Conservation (phyloP, 2,888 invertebrate genomes). For the Leistus spinibarbis region DNA sequence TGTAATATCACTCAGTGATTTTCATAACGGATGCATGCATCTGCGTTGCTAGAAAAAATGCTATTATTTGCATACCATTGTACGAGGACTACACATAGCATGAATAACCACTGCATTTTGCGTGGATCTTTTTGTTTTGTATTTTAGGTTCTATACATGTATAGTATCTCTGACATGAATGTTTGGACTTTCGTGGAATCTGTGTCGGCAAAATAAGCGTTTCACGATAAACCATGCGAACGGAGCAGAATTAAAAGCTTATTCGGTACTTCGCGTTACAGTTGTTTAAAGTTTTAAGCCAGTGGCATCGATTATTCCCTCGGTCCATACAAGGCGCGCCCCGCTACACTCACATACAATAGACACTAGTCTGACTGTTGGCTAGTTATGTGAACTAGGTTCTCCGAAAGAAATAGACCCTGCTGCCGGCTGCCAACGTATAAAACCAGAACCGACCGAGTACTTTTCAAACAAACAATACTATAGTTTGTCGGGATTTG, state of each 20-base stretch:
- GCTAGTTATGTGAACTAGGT: background rate
- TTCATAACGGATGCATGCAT: background rate
- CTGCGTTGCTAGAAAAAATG: background rate
- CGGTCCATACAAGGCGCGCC: background rate
- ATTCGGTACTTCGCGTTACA: constrained; percentile 28
- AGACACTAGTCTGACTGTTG: background rate
- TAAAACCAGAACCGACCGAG: background rate
- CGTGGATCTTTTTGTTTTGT: background rate
- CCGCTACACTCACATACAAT: background rate
- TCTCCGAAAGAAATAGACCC: background rate
- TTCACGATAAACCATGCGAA: constrained; percentile 27
- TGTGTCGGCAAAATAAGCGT: constrained; percentile 3
- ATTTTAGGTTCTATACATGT: background rate
- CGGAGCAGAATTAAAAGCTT: constrained; percentile 38
- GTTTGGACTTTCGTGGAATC: background rate
- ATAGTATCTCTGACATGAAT: background rate
- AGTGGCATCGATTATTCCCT: constrained; percentile 28
- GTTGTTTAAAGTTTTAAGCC: constrained; percentile 37
- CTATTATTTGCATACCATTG: background rate
- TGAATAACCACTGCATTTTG: background rate
- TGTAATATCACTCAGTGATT: background rate
- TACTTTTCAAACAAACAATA: constrained; percentile 26
- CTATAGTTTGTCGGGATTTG: constrained; percentile 27
- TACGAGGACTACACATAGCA: background rate
- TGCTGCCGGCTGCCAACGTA: background rate